These are phyloP conservation scores for Dinocampus coccinellae DNA, from an alignment of 2,888 invertebrate species.

Conservation along the genomic window DNA sequence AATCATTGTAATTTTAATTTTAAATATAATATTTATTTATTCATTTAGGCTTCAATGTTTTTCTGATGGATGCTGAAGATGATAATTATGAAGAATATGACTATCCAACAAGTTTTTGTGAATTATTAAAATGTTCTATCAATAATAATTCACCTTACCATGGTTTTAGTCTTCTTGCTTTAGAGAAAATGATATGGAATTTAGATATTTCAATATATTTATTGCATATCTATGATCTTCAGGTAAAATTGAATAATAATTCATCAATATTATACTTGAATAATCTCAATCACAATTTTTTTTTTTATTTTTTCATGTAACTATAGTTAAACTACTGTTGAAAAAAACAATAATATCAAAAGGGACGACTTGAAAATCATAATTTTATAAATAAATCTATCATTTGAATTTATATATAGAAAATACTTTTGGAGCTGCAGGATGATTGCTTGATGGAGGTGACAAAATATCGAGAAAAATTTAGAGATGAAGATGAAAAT, in stretches of 20 bases:
- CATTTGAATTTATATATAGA: slow-evolving; percentile 51
- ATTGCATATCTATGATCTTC: slow-evolving; percentile 54
- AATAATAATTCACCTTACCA: slow-evolving; percentile 60
- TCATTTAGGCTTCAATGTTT: slow-evolving; percentile 58
- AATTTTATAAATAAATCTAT: too few species aligned
- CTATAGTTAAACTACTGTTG: too few species aligned
- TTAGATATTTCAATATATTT: slow-evolving; percentile 60
- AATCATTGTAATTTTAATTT: background rate
- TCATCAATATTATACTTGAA: too few species aligned
- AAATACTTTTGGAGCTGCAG: slow-evolving; percentile 57
- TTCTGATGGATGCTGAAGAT: slow-evolving; percentile 52
- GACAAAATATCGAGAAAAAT: slow-evolving; percentile 19
- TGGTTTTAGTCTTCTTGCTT: slow-evolving; percentile 58
- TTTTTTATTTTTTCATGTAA: too few species aligned
- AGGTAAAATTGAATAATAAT: slow-evolving; percentile 54
- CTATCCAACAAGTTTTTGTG: slow-evolving; percentile 55
- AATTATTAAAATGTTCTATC: slow-evolving; percentile 55
- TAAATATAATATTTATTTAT: slow-evolving; percentile 20
- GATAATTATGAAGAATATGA: slow-evolving; percentile 53
- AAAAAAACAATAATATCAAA: background rate
- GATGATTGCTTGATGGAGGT: slow-evolving; percentile 47
- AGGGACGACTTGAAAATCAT: too few species aligned
- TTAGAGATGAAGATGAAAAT: slow-evolving; percentile 40
- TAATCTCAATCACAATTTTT: too few species aligned
- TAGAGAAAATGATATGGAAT: slow-evolving; percentile 62